Evolutionary conservation across 2,797 vertebrate species (phyloP), one percentile per base, ranked within the genome.

Genomic region (Xiphorhynchus erythropygius): DNA sequence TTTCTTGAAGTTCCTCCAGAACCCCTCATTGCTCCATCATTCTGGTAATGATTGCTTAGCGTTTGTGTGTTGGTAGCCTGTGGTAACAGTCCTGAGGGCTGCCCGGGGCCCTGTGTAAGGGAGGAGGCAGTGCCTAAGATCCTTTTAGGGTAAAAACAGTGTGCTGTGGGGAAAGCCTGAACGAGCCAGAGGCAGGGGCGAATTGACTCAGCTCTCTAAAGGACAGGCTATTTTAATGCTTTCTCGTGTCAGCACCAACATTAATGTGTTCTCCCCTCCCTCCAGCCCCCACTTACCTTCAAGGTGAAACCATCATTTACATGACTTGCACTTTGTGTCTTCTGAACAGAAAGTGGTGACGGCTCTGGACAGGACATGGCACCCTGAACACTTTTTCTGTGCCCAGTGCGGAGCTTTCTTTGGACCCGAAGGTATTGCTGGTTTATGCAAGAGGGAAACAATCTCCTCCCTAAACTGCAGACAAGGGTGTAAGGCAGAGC

Each of bases 361-460:
- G 1, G 99, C 99, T 59, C 97, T 99, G 96, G 99, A 99, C 91
- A 98, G 98, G 94, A 99, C 99, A n/a, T 99, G 99, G 99, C 99
- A 99, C 74, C 99, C 99, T 4, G 99, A 99, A 94, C 99, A 99
- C 95, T 99, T 99, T 96, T 99, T 99, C 98, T 99, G 99, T 77
- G 99, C 99, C 60, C 99, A 99, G 95, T 99, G 99, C 89, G 99
- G 99, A 56, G 99, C 99, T 70, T 99, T 99, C 98, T 99, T 99
- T 15, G 99, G 99, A 64, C 99, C 99, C 4, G 99, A 99, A 97
- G 99, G 99, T 99, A 98, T 21, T 95, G 39, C 68, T 79, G 77
- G 33, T 62, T 98, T 70, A 15, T 44, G 81, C 16, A 68, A 63
- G 16, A 25, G n/a, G n/a, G 73, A 78, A 56, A 46, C 67, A 24